These are phyloP conservation scores for Arctocebus calabarensis DNA, from an alignment of 2,797 vertebrate species.

Conservation along the genomic window DNA sequence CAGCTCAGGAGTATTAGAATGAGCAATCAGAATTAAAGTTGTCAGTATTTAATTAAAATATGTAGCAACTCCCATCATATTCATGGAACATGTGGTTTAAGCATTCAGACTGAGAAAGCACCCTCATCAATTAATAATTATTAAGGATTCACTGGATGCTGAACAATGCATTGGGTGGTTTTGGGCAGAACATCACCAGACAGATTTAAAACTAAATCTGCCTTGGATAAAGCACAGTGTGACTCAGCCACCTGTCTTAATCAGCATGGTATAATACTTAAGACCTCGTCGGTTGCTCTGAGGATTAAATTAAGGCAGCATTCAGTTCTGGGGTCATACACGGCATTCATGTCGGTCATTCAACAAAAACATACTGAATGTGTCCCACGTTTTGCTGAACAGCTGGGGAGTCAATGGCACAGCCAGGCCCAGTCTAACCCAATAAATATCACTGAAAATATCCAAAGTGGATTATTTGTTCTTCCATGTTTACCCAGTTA, in stretches of 20 bases:
- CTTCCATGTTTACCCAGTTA: not conserved
- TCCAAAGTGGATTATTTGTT: not conserved
- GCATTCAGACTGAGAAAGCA: constrained; percentile 54
- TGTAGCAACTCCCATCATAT: constrained; percentile 45
- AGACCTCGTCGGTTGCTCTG: not conserved
- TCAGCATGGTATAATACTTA: not conserved
- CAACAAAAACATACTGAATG: not conserved
- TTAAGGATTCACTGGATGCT: constrained; percentile 42
- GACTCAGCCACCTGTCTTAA: not conserved
- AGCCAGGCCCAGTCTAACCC: not conserved
- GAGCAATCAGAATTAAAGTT: constrained; percentile 74
- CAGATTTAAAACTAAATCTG: constrained; percentile 51
- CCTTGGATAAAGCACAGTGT: not conserved
- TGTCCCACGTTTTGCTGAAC: not conserved
- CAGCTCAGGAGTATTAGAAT: constrained; percentile 67
- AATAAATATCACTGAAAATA: not conserved
- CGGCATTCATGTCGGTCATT: not conserved
- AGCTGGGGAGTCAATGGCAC: not conserved
- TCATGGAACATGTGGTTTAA: constrained; percentile 65
- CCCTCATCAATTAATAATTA: constrained; percentile 77
- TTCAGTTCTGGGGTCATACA: not conserved
- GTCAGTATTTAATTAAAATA: constrained; percentile 83
- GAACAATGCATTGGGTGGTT: not conserved
- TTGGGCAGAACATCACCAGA: not conserved
- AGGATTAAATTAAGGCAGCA: not conserved